Conservation (phyloP, 92 coral and sea anemone species). For the Palythoa grandis region DNA sequence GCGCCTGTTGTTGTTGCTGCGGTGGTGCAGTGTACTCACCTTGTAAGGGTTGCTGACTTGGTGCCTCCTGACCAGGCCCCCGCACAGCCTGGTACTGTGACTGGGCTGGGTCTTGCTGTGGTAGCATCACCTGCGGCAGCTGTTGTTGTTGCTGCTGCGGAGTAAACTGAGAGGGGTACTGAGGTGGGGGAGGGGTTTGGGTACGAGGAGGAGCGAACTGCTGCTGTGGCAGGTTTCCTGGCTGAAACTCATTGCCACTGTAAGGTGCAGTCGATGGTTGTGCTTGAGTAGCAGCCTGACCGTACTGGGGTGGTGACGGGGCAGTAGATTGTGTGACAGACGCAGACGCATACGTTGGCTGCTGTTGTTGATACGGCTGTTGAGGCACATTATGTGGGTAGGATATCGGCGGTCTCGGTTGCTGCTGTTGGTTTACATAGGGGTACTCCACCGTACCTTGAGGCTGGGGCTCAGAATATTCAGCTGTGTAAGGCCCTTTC, state of each 20-base stretch:
- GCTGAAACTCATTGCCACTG: constrained; percentile 33
- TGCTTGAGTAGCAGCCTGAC: constrained; percentile 59
- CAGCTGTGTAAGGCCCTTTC: constrained; percentile 49
- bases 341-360: constrained; percentile 46
- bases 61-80: constrained; percentile 47
- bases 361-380: constrained; percentile 45
- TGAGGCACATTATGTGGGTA: constrained; percentile 37
- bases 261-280: constrained; percentile 32
- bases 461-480: constrained; percentile 48
- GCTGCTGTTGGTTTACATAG: constrained; percentile 48
- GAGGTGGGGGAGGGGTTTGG: constrained; percentile 51
- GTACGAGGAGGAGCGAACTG: constrained; percentile 47
- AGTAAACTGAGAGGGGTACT: constrained; percentile 47
- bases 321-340: constrained; percentile 52
- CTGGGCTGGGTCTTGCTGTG: constrained; percentile 59
- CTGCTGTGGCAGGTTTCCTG: constrained; percentile 38
- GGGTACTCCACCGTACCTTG: constrained; percentile 33
- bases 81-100: constrained; percentile 63
- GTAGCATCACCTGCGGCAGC: constrained; percentile 31
- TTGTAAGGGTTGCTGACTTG: constrained; percentile 52
- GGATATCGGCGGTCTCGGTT: constrained; percentile 35
- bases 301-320: constrained; percentile 65
- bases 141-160: constrained; percentile 24
- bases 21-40: constrained; percentile 30
- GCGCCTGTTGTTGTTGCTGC: constrained; percentile 60